Evolutionary conservation across 2,797 vertebrate species (phyloP), one percentile per base, ranked within the genome.

Genomic region (Eutrigla gurnardus): DNA sequence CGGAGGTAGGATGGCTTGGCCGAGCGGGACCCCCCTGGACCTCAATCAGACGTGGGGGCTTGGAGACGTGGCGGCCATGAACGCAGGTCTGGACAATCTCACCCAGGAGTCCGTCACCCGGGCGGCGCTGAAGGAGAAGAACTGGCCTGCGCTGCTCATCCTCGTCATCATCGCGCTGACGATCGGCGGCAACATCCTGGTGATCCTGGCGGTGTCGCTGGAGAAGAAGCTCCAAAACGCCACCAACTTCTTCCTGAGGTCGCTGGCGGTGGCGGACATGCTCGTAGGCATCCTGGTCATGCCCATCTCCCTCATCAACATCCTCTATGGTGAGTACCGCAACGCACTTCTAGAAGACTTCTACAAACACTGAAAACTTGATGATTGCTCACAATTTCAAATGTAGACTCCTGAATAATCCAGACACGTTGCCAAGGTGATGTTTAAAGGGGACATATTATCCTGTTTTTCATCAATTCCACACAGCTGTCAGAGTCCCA

Each of bases 171-270:
- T 99, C 72, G 94, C 97, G n/a, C 88, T 99, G 88, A 99, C 98
- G 5, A 92, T 99, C 11, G 96, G 96, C 0, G 98, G 98, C 4
- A 99, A 99, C 87, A 98, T 99, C 82, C 77, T 99, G 64, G 97
- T 99, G 65, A 99, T 99, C 86, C 94, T 99, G 93, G 98, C 98
- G 0, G 97, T 99, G 71, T 97, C 96, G 32, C 83, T 99, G 90
- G 98, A 99, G 93, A 98, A 97, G 93, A 98, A 98, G 89, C 96
- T 99, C 70, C 97, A 99, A 80, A 99, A 97, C 46, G 97, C 98
- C 57, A 99, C 98, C 66, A 99, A 99, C 92, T 99, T 97, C 88
- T 99, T 99, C 87, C 92, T 99, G 90, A 95, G 98, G 93, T 99
- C 98, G 0, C 92, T 99, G 91, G 97, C 98, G 0, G 96, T 98